A percentile compares a stretch with the other conserved stretches of the same genome.
Evolutionary conservation across 2,888 invertebrate genomes (phyloP).

Genomic region (Rutpela maculata): DNA sequence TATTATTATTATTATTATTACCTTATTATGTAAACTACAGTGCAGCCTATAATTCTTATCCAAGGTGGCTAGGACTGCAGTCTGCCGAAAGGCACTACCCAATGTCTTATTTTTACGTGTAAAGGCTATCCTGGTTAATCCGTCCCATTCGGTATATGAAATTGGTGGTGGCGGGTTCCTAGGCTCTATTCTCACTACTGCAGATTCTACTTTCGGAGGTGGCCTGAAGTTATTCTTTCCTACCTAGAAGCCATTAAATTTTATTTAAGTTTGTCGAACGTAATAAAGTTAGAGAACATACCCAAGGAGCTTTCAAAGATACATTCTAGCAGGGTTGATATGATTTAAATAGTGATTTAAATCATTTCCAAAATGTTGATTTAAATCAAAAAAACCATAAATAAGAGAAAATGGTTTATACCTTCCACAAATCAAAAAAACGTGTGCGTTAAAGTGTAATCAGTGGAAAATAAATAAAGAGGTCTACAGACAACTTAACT

Average conservation of each 20-base stretch:
- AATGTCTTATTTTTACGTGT: slow-evolving; percentile 97
- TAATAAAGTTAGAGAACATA: no score
- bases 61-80: slow-evolving; percentile 87
- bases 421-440: no score
- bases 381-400: no score
- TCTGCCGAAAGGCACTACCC: slow-evolving; percentile 91
- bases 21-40: slow-evolving; percentile 90
- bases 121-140: slow-evolving; percentile 95
- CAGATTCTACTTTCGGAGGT: slow-evolving; percentile 99
- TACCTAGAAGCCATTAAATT: slow-evolving; percentile 77
- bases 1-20: no score
- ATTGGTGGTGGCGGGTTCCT: slow-evolving; percentile 97
- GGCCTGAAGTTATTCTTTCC: slow-evolving; percentile 99
- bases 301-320: no score
- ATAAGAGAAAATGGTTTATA: no score
- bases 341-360: no score
- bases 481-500: no score
- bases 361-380: no score
- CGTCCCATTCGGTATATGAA: slow-evolving; percentile 99
- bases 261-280: slow-evolving; percentile 23
- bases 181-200: slow-evolving; percentile 98
- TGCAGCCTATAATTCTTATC: slow-evolving; percentile 94
- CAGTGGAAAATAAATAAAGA: no score
- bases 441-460: no score
- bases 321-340: no score